Conservation (phyloP, 2,888 invertebrate genomes). For the Caenorhabditis sp. region DNA sequence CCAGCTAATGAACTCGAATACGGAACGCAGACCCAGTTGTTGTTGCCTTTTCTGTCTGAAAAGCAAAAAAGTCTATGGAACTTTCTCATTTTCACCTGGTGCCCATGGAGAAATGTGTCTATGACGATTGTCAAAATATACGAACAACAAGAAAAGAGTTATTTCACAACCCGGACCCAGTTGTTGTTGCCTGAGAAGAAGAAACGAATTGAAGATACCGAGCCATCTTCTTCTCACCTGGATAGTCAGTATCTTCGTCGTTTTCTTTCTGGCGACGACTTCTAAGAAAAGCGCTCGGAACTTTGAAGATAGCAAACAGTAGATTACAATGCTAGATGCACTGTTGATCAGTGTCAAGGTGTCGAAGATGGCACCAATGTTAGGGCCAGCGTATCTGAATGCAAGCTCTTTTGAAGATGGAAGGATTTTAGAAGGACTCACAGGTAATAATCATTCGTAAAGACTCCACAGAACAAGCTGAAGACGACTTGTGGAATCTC, state of each 20-base stretch:
- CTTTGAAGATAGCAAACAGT: slow-evolving; percentile 29
- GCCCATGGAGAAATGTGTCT: too few species aligned
- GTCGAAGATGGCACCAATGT: slow-evolving; percentile 12
- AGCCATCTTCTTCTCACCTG: too few species aligned
- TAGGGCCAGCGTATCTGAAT: slow-evolving; percentile 16
- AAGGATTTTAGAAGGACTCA: too few species aligned
- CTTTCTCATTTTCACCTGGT: too few species aligned
- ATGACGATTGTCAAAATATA: too few species aligned
- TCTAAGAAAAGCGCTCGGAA: slow-evolving; percentile 21
- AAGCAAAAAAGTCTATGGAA: too few species aligned
- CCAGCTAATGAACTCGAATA: too few species aligned
- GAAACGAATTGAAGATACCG: background rate
- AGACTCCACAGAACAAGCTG: slow-evolving; percentile 2
- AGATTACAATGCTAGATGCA: slow-evolving; percentile 23
- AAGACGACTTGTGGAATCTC: slow-evolving; percentile 10
- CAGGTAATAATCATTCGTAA: slow-evolving; percentile 10
- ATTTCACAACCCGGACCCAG: background rate
- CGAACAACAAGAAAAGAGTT: too few species aligned
- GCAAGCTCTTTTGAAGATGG: background rate
- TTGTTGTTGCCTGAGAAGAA: background rate
- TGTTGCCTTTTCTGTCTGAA: too few species aligned
- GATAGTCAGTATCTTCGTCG: background rate
- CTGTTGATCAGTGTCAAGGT: slow-evolving; percentile 3
- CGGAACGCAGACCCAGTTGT: too few species aligned
- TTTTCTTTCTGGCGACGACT: background rate